These are phyloP conservation scores for Carpatolechia fugitivella DNA, from an alignment of 2,888 invertebrate genomes.

Conservation along the genomic window DNA sequence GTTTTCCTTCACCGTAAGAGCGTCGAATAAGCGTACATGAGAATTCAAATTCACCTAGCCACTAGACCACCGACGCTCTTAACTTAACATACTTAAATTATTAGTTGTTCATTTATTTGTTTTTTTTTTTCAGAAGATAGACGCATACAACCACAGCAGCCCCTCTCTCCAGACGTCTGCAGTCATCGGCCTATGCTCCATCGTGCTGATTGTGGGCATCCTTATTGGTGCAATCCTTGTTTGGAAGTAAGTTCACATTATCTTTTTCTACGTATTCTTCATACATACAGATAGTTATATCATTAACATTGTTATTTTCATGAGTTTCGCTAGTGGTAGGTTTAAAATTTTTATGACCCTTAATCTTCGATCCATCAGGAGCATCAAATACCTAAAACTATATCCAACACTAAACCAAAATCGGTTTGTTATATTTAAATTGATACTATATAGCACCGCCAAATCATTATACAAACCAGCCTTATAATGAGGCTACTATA, in stretches of 20 bases:
- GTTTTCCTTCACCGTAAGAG: too few relatives aligned
- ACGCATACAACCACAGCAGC: slow-evolving; percentile 92
- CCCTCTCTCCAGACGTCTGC: slow-evolving; percentile 91
- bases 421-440: background rate
- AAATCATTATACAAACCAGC: too few relatives aligned
- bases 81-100: too few relatives aligned
- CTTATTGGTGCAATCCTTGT: slow-evolving; percentile 89
- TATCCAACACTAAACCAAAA: background rate
- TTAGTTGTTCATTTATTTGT: background rate
- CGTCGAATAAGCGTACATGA: too few relatives aligned
- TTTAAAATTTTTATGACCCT: too few relatives aligned
- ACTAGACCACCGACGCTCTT: too few relatives aligned
- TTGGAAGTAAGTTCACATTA: slow-evolving; percentile 87
- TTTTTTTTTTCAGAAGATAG: slow-evolving; percentile 87
- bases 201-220: slow-evolving; percentile 87
- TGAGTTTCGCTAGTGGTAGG: too few relatives aligned
- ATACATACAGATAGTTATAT: too few relatives aligned
- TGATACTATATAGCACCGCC: background rate
- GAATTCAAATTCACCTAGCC: too few relatives aligned
- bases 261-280: background rate
- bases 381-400: too few relatives aligned
- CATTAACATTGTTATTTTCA: background rate
- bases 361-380: too few relatives aligned
- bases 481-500: too few relatives aligned
- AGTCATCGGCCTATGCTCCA: slow-evolving; percentile 89